phyloP scores from a whole-genome alignment of 2,797 vertebrate species.

The Sebastes oblongus region DNA sequence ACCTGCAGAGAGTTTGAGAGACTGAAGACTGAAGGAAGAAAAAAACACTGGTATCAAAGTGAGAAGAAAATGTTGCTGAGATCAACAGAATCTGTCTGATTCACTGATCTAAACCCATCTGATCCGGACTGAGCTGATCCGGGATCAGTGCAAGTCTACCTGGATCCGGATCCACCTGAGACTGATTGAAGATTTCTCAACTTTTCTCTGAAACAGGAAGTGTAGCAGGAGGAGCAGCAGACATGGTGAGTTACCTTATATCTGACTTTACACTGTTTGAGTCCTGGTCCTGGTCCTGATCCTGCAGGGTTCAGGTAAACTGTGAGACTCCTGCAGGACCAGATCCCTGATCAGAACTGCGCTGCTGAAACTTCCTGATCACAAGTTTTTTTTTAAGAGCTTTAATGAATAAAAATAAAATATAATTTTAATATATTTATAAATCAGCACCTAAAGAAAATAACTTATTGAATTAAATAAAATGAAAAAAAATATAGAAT shows the following conservation, averaged over 20 bases:
- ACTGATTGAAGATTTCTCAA: slow-evolving; percentile 34
- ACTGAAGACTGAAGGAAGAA: slow-evolving; percentile 36
- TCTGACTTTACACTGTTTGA: not conserved
- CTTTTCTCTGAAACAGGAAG: slow-evolving; percentile 64
- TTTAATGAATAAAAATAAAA: not conserved
- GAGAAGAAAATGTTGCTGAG: not conserved
- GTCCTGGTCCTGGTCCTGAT: not conserved
- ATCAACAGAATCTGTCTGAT: not conserved
- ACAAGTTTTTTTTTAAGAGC: not conserved
- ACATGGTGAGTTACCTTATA: slow-evolving; percentile 65
- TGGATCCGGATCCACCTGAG: slow-evolving; percentile 16
- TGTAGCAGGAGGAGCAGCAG: slow-evolving; percentile 33
- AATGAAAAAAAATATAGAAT: not conserved
- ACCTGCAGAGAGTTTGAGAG: slow-evolving; percentile 64
- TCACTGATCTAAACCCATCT: not conserved
- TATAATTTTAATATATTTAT: not conserved
- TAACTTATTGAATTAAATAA: not conserved
- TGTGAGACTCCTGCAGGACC: not conserved
- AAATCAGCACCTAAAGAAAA: not conserved
- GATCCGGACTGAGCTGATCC: not conserved
- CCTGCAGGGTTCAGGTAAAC: not conserved
- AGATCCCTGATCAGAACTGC: not conserved
- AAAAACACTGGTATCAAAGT: not conserved
- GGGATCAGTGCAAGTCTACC: not conserved
- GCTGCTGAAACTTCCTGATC: not conserved